These are phyloP conservation scores for Sussaba pulchella DNA, from an alignment of 2,888 invertebrate genomes.

Conservation along the genomic window DNA sequence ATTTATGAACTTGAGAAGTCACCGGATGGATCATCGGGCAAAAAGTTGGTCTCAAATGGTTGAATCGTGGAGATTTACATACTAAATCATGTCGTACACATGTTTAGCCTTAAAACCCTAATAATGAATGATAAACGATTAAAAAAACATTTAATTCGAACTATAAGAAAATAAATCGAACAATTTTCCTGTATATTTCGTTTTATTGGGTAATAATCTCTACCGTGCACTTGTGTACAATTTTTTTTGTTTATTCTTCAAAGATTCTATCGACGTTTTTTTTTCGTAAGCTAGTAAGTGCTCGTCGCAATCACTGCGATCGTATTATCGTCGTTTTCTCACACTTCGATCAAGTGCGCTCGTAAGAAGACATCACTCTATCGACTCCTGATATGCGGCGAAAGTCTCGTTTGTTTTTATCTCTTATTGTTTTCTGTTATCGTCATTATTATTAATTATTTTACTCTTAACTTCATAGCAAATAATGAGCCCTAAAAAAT, in stretches of 20 bases:
- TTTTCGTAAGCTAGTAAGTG: constrained; percentile 37
- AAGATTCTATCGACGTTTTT: constrained; percentile 55
- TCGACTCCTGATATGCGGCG: constrained; percentile 55
- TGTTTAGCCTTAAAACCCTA: too few species aligned
- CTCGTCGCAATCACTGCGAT: constrained; percentile 15
- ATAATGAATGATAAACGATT: too few species aligned
- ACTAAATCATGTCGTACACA: too few species aligned
- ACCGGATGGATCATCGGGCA: too few species aligned
- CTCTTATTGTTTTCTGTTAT: background rate
- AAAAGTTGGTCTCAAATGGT: too few species aligned
- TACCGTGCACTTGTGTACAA: constrained; percentile 65
- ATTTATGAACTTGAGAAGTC: too few species aligned
- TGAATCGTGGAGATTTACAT: too few species aligned
- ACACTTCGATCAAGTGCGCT: constrained; percentile 16
- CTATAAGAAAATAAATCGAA: background rate
- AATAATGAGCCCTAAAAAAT: constrained; percentile 74
- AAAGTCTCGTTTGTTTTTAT: constrained; percentile 30
- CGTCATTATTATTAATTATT: too few species aligned
- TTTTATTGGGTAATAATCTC: constrained; percentile 52
- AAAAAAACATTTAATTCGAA: background rate
- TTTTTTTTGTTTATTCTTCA: too few species aligned
- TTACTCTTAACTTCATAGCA: constrained; percentile 66
- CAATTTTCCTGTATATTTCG: constrained; percentile 43
- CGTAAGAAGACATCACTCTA: constrained; percentile 24
- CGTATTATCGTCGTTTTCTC: background rate